Percentiles rank a stretch among this genome's conserved stretches.
phyloP scores from a whole-genome alignment of 1,140 invertebrate genomes.

The Pogonomyrmex barbatus region DNA sequence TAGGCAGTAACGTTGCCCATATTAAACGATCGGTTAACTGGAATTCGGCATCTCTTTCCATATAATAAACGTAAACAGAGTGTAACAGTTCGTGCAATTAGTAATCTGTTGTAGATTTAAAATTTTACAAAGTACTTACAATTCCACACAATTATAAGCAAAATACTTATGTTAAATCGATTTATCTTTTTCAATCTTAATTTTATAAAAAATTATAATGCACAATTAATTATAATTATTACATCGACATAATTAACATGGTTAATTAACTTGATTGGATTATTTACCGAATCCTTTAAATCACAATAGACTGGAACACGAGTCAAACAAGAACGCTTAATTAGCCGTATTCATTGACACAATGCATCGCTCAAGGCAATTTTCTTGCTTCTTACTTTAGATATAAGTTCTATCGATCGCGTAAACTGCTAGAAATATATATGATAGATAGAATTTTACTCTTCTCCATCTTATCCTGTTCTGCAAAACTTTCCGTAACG shows the following conservation, averaged over 20 bases:
- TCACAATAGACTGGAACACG: not conserved
- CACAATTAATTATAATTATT: not conserved
- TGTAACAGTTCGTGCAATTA: not conserved
- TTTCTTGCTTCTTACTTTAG: not conserved
- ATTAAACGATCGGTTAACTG: not conserved
- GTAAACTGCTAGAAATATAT: not conserved
- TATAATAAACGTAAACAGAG: not conserved
- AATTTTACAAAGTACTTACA: not conserved
- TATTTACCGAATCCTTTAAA: not conserved
- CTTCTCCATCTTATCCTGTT: too few species aligned
- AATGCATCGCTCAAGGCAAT: not conserved
- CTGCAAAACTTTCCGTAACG: not conserved
- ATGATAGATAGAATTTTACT: not conserved
- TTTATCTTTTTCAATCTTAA: not conserved
- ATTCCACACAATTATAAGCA: not conserved
- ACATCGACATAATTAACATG: not conserved
- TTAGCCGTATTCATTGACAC: constrained; percentile 1
- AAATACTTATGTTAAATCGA: not conserved
- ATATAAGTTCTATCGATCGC: not conserved
- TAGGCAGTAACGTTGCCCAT: not conserved
- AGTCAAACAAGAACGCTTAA: constrained; percentile 29
- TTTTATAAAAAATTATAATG: not conserved
- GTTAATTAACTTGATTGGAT: constrained; percentile 19
- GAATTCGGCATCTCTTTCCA: not conserved
- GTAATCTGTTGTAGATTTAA: not conserved